Evolutionary conservation across 2,113 vertebrate species (phyloP).

Genomic region (Furnarius figulus): DNA sequence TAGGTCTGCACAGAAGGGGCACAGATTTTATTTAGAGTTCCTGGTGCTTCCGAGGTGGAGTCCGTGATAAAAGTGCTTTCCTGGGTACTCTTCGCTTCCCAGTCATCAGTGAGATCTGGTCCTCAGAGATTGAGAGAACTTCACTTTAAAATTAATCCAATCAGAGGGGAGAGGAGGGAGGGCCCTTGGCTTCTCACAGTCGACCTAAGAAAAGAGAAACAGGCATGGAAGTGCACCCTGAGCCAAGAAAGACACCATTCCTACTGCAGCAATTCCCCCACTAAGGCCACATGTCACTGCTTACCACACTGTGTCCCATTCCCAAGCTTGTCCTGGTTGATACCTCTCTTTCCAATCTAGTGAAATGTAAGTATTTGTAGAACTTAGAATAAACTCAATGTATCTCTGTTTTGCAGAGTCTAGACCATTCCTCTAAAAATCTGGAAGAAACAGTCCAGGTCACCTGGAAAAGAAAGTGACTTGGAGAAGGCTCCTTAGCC

Average conservation of each 20-base stretch:
- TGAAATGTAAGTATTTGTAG: background rate
- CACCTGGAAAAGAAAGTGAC: background rate
- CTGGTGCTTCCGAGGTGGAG: background rate
- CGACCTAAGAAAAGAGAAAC: background rate
- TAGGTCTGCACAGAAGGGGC: background rate
- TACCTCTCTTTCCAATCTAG: background rate
- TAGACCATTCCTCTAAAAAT: background rate
- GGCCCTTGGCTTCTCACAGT: background rate
- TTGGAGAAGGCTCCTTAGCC: background rate
- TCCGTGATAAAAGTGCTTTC: slow-evolving; percentile 47
- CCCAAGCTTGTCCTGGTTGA: background rate
- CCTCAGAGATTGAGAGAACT: background rate
- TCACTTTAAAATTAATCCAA: slow-evolving; percentile 8
- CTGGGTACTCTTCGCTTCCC: background rate
- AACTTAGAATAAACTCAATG: background rate
- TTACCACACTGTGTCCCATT: background rate
- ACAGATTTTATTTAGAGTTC: background rate
- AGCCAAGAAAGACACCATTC: background rate
- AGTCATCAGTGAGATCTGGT: slow-evolving; percentile 29
- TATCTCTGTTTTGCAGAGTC: background rate
- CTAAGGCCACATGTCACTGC: background rate
- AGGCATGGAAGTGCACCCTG: background rate
- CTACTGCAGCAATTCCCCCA: background rate
- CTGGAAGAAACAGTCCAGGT: background rate
- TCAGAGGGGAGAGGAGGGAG: background rate